Evolutionary conservation across 2,113 vertebrate genomes (phyloP).

Genomic region (Pimephales promelas): DNA sequence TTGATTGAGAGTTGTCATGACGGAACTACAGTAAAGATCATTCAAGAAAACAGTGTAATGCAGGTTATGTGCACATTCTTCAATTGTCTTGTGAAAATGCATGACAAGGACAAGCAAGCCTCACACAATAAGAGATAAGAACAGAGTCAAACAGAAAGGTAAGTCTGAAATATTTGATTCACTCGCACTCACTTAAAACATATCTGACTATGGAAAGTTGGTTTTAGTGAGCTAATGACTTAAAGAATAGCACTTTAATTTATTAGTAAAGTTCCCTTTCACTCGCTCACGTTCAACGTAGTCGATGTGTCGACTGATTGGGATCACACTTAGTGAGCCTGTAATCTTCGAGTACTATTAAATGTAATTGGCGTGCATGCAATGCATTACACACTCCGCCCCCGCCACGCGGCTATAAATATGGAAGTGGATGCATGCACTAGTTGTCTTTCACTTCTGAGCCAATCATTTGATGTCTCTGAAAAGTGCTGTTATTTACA

Average conservation of each 20-base stretch:
- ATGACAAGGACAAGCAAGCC: neutral
- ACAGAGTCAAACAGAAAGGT: neutral
- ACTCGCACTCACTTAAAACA: neutral
- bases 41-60: neutral
- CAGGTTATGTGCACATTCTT: neutral
- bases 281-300: too few species aligned
- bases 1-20: too few species aligned
- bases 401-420: too few species aligned
- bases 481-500: too few species aligned
- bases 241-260: neutral
- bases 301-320: too few species aligned
- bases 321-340: too few species aligned
- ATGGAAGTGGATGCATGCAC: too few species aligned
- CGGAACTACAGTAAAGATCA: neutral
- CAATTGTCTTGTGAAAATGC: neutral
- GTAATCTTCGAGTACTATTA: too few species aligned
- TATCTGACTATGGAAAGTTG: neutral
- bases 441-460: too few species aligned
- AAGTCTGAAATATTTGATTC: neutral
- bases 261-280: neutral
- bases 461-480: too few species aligned
- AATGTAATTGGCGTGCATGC: too few species aligned
- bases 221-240: neutral
- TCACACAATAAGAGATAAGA: neutral
- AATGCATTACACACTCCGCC: too few species aligned